phyloP scores from a whole-genome alignment of 2,113 vertebrate genomes.

The Coregonus clupeaformis region DNA sequence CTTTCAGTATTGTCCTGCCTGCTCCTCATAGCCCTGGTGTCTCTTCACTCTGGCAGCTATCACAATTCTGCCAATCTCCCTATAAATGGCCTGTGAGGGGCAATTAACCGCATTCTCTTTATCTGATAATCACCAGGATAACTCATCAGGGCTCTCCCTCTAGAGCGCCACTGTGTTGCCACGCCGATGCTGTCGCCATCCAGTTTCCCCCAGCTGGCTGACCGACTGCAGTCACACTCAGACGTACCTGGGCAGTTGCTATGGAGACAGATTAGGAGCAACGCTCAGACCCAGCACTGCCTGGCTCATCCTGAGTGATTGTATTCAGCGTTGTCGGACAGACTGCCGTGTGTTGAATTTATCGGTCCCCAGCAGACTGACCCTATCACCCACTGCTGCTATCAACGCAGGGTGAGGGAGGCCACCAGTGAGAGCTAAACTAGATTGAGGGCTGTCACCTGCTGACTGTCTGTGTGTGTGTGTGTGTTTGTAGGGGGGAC shows the following conservation, averaged over 20 bases:
- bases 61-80: constrained; percentile 49
- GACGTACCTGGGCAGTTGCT: constrained; percentile 33
- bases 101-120: constrained; percentile 69
- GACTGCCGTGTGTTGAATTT: constrained; percentile 29
- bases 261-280: constrained; percentile 18
- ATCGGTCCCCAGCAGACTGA: constrained; percentile 48
- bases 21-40: background rate
- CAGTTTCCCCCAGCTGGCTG: background rate
- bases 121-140: constrained; percentile 62
- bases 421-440: constrained; percentile 35
- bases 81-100: constrained; percentile 61
- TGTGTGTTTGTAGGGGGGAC: background rate
- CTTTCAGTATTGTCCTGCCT: background rate
- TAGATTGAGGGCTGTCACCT: constrained; percentile 41
- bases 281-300: background rate
- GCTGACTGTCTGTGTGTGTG: constrained; percentile 6
- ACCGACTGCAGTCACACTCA: background rate
- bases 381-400: constrained; percentile 40
- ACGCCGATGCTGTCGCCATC: background rate
- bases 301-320: constrained; percentile 37
- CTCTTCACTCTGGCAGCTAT: background rate
- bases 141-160: constrained; percentile 40
- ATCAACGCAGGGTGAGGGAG: constrained; percentile 38
- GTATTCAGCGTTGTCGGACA: constrained; percentile 14
- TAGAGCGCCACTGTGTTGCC: background rate